Conservation (phyloP, 92 coral and sea anemone species). For the Siderastrea siderea region DNA sequence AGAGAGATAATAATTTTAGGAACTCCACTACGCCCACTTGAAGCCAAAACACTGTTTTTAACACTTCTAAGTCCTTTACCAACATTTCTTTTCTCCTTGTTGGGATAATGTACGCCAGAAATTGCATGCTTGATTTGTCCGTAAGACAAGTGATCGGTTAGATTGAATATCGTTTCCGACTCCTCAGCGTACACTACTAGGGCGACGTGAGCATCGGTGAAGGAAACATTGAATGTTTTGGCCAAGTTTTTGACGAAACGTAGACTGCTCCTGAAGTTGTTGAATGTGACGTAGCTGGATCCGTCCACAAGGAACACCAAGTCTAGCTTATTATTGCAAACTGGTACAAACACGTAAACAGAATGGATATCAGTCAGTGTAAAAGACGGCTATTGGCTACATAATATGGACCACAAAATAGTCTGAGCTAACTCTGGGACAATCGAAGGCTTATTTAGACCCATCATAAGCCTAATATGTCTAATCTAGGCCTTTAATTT, state of each 20-base stretch:
- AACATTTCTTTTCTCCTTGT: neutral
- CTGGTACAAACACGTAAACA: neutral
- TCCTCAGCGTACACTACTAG: conserved; percentile 3
- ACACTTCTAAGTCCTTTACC: neutral
- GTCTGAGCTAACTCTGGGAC: too few relatives aligned
- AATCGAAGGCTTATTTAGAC: too few relatives aligned
- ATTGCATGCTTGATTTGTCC: neutral
- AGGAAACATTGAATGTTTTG: neutral
- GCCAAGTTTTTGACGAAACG: neutral
- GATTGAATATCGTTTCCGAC: conserved; percentile 7
- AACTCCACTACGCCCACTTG: neutral
- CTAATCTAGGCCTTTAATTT: too few relatives aligned
- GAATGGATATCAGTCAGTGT: neutral
- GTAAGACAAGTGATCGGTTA: neutral
- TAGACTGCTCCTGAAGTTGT: conserved; percentile 22
- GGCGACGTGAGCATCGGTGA: neutral
- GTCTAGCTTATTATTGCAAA: conserved; percentile 10
- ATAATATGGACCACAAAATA: too few relatives aligned
- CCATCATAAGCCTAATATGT: too few relatives aligned
- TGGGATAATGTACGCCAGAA: conserved; percentile 1
- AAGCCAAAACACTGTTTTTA: neutral
- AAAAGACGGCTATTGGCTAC: too few relatives aligned
- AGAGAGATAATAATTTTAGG: neutral
- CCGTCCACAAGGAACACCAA: conserved; percentile 18
- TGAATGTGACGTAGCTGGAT: conserved; percentile 7